Percentiles rank a stretch among this genome's conserved stretches.
Evolutionary conservation across 2,888 invertebrate species (phyloP).

Genomic region (Autographa gamma): DNA sequence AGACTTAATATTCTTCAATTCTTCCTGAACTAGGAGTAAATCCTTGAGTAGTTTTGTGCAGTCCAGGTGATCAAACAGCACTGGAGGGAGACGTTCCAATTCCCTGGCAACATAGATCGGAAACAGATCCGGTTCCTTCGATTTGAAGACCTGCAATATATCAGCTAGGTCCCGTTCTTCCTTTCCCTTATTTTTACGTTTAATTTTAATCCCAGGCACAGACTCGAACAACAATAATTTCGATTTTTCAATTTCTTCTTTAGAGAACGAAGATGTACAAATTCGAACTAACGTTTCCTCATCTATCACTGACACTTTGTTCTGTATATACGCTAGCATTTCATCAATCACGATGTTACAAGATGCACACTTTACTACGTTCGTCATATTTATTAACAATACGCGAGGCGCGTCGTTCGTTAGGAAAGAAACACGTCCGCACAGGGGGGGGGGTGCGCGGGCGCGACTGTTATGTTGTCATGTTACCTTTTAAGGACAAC

Average conservation of each 20-base stretch:
- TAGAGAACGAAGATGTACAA: slow-evolving; percentile 1
- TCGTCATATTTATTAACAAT: no score
- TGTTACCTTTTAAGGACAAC: no score
- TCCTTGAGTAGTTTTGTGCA: slow-evolving; percentile 3
- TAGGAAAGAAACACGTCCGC: no score
- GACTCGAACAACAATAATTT: slow-evolving; percentile 5
- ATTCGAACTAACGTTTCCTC: slow-evolving; percentile 3
- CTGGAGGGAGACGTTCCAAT: not conserved
- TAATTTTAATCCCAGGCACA: not conserved
- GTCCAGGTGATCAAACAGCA: slow-evolving; percentile 5
- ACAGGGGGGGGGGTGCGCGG: no score
- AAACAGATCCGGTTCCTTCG: slow-evolving; percentile 6
- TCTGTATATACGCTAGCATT: slow-evolving; percentile 7
- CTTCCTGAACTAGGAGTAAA: not conserved
- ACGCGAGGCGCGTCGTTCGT: no score
- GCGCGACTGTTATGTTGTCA: no score
- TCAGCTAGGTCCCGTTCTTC: not conserved
- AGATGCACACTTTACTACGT: no score
- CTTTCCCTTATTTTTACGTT: slow-evolving; percentile 4
- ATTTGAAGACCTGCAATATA: slow-evolving; percentile 2
- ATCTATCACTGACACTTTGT: slow-evolving; percentile 6
- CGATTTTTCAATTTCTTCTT: slow-evolving; percentile 7
- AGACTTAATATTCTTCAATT: not conserved
- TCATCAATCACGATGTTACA: no score
- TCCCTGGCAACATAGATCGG: slow-evolving; percentile 5